Conservation (phyloP, 2,113 vertebrate species). For the Pterocles orientalis region DNA sequence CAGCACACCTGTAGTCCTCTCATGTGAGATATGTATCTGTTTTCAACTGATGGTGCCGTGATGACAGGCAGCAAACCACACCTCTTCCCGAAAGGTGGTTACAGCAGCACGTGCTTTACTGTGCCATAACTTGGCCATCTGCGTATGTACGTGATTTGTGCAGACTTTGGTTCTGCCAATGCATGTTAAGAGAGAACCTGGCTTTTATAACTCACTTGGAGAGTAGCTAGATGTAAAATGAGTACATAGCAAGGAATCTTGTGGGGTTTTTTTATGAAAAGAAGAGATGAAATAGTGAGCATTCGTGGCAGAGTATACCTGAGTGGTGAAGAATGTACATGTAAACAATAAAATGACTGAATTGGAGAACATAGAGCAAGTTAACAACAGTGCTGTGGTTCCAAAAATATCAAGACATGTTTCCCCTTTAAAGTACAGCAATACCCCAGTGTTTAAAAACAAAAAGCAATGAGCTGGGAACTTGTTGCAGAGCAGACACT, state of each 20-base stretch:
- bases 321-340: background rate
- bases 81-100: background rate
- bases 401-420: background rate
- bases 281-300: background rate
- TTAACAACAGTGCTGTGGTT: background rate
- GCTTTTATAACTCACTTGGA: background rate
- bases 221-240: background rate
- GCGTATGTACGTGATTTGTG: background rate
- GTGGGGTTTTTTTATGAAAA: background rate
- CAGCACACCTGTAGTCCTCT: background rate
- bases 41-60: background rate
- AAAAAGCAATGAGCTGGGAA: background rate
- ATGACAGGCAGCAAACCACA: background rate
- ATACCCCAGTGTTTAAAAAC: background rate
- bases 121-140: background rate
- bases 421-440: background rate
- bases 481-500: background rate
- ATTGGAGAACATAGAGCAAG: background rate
- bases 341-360: background rate
- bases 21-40: background rate
- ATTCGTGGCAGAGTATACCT: background rate
- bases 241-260: background rate
- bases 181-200: background rate
- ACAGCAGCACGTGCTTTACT: background rate
- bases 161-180: background rate